A percentile compares a stretch with the other conserved stretches of the same genome.
phyloP scores from a whole-genome alignment of 2,888 invertebrate genomes.

The Patella depressa region DNA sequence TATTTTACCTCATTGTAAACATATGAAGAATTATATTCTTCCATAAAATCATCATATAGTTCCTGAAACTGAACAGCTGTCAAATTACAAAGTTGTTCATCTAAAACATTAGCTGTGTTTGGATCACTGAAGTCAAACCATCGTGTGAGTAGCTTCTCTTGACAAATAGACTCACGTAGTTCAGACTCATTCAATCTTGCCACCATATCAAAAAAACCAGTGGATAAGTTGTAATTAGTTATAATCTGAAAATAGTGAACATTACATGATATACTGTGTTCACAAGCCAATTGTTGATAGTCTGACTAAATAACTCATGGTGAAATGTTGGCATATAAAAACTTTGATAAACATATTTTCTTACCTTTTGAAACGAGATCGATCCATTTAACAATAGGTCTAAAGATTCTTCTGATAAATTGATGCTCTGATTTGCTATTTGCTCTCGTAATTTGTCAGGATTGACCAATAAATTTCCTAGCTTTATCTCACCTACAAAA shows the following conservation, averaged over 20 bases:
- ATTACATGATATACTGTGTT: too few species aligned
- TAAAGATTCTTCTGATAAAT: slow-evolving; percentile 44
- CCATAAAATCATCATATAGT: slow-evolving; percentile 39
- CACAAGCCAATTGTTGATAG: too few species aligned
- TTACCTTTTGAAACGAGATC: slow-evolving; percentile 31
- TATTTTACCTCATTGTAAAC: slow-evolving; percentile 39
- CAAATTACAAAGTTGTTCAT: slow-evolving; percentile 49
- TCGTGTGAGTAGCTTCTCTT: slow-evolving; percentile 25
- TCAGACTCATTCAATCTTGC: slow-evolving; percentile 11
- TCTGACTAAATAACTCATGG: too few species aligned
- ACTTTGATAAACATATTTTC: too few species aligned
- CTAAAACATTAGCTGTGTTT: slow-evolving; percentile 39
- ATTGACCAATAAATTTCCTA: slow-evolving; percentile 51
- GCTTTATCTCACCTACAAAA: slow-evolving; percentile 46
- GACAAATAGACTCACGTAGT: slow-evolving; percentile 33
- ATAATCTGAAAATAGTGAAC: too few species aligned
- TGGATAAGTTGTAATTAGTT: not conserved
- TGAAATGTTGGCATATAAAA: too few species aligned
- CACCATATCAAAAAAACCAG: not conserved
- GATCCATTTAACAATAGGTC: slow-evolving; percentile 53
- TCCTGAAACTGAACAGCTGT: slow-evolving; percentile 34
- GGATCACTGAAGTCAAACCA: slow-evolving; percentile 41
- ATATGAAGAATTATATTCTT: slow-evolving; percentile 29
- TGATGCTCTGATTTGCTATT: slow-evolving; percentile 51
- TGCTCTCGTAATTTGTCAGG: slow-evolving; percentile 43